Evolutionary conservation across 2,888 invertebrate genomes (phyloP).

Genomic region (Escarpia spicata): DNA sequence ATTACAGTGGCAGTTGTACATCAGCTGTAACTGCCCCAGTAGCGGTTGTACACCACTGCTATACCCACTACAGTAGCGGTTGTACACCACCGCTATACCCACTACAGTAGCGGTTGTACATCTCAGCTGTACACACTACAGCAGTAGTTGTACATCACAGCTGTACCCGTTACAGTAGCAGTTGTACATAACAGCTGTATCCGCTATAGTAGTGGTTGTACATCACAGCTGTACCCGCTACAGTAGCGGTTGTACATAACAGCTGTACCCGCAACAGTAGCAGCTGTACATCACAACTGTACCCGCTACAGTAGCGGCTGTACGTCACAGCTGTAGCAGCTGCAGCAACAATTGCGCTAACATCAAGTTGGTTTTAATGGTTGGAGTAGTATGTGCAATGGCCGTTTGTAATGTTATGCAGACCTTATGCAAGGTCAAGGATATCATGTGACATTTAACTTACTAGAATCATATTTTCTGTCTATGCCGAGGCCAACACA

Average conservation of each 20-base stretch:
- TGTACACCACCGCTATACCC: constrained; percentile 8
- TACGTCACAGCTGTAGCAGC: not conserved
- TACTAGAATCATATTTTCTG: constrained; percentile 21
- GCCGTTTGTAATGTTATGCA: not conserved
- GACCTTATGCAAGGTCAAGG: constrained; percentile 19
- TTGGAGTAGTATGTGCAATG: constrained; percentile 14
- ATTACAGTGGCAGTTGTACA: not conserved
- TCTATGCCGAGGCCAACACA: constrained; percentile 23
- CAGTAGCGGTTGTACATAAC: constrained; percentile 13
- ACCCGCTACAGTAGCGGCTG: constrained; percentile 20
- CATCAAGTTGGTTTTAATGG: constrained; percentile 14
- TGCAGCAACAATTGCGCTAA: constrained; percentile 20
- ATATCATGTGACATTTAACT: constrained; percentile 23
- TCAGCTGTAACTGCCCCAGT: constrained; percentile 9
- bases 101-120: constrained; percentile 20
- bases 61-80: not conserved
- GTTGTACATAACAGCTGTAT: constrained; percentile 18
- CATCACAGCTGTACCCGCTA: constrained; percentile 19
- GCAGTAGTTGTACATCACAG: constrained; percentile 21
- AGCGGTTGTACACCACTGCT: constrained; percentile 20
- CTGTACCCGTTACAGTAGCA: constrained; percentile 6
- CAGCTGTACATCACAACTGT: not conserved
- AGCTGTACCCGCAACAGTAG: not conserved
- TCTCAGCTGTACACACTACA: constrained; percentile 7
- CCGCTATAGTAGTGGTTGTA: constrained; percentile 19